Evolutionary conservation across 2,888 invertebrate species (phyloP), one percentile per base, ranked within the genome.

Genomic region (Carpatolechia fugitivella): DNA sequence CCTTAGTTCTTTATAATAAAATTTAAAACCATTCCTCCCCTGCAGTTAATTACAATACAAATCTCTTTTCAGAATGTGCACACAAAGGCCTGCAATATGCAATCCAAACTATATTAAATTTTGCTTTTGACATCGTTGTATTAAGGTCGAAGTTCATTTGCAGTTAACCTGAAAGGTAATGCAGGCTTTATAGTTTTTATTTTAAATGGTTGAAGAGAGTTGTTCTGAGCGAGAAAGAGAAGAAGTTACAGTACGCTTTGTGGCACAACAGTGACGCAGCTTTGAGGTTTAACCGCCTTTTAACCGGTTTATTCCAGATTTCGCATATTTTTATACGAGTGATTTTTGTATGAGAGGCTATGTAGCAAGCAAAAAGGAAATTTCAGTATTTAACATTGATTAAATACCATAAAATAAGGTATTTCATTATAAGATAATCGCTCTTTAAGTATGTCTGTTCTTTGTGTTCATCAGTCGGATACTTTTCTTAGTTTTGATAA

Each of bases 41-140:
- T 24, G 24, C 3, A 4, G 3, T 4, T 24, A 24, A 6, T 24
- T 24, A 24, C 6, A n/a, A 29, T 44, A 44, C 44, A 44, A 44
- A 44, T 29, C 44, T 44, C 20, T 44, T 5, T 29, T 3, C 13
- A 6, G 29, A n/a, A 1, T 7, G n/a, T 29, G 44, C 24, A 41
- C 20, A 29, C 24, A 44, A 29, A 44, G 20, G 13, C 44, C 14
- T 24, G 13, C 13, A 20, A 33, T 33, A 8, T 44, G 20, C 44
- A 29, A 29, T 29, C 6, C 44, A 29, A 67, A 58, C 52, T 64
- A 63, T 63, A 61, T 61, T 57, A 49, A 59, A 64, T 59, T 50
- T 38, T 14, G 59, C 38, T 56, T 52, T 56, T 58, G 58, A 54
- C 56, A 52, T 54, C 29, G 57, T n/a, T 50, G 24, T 46, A n/a